phyloP scores from a whole-genome alignment of 2,888 invertebrate species.

The Galerucella nymphaeae region DNA sequence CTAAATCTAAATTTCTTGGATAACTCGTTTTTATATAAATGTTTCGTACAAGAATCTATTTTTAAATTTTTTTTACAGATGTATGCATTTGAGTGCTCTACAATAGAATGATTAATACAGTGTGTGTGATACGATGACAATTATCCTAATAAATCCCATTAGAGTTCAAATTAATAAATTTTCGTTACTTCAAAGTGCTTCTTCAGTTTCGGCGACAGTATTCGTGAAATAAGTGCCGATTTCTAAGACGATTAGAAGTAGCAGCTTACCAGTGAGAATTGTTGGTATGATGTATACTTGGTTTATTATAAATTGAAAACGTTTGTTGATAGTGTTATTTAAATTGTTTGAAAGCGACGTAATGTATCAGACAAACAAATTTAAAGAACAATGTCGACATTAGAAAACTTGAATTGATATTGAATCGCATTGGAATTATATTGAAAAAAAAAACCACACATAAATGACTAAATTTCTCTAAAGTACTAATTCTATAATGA shows the following conservation, averaged over 20 bases:
- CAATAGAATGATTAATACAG: neutral
- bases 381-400: too few relatives aligned
- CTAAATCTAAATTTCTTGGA: too few relatives aligned
- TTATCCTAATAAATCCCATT: neutral
- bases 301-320: neutral
- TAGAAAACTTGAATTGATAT: too few relatives aligned
- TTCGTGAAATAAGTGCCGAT: neutral
- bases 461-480: too few relatives aligned
- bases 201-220: neutral
- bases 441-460: too few relatives aligned
- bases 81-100: neutral
- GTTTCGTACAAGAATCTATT: too few relatives aligned
- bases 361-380: too few relatives aligned
- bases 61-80: neutral
- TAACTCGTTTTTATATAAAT: too few relatives aligned
- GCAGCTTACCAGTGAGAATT: neutral
- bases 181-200: neutral
- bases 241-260: neutral
- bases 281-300: slow-evolving; percentile 1
- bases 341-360: too few relatives aligned
- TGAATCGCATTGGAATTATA: too few relatives aligned
- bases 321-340: too few relatives aligned
- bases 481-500: too few relatives aligned
- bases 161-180: neutral
- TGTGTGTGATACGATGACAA: neutral